Base-by-base conservation (phyloP, 2,888 invertebrate genomes). In the Leptopilina myrica region DNA sequence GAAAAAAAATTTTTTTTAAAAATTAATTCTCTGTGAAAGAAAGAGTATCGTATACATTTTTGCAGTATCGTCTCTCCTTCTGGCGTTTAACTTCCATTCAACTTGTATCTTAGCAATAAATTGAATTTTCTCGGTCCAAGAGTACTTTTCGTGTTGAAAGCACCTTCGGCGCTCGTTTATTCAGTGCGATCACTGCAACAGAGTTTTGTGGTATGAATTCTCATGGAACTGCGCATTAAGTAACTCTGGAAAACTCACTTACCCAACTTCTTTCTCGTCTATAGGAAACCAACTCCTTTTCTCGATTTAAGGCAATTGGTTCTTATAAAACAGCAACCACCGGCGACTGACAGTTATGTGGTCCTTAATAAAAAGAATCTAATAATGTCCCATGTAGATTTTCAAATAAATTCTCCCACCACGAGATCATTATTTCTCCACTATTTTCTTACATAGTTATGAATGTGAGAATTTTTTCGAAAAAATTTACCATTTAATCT, bases 181-280 rank as follows among this genome's bases (percentile, higher is more conserved):
- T 73, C 73, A 73, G 73, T 49, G 73, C 73, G 73, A 73, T 56
- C 73, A 73, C 73, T 73, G 73, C 73, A 73, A 73, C n/a, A 33
- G 73, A 73, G 73, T 73, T 73, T 53, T 73, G 73, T 40, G 73
- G 56, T 56, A 73, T 73, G 73, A 73, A 73, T 73, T 73, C 73
- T 69, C 73, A 73, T 56, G 53, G 73, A 73, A 73, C 56, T 73
- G 73, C n/a, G 56, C 73, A 73, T 73, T 56, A 73, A 73, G 73
- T 73, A 56, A 73, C 73, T 73, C 53, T 1, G 33, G 53, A 26
- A 26, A 73, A 56, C 56, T 73, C 73, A 26, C 73, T 53, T 73
- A 73, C 26, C 56, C 14, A 73, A 73, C 73, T 73, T 73, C 73
- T 73, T 73, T 73, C 56, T 56, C 56, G 33, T 33, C 40, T 1